Base-by-base conservation (phyloP, 2,113 vertebrate genomes). In the Mus spicilegus region DNA sequence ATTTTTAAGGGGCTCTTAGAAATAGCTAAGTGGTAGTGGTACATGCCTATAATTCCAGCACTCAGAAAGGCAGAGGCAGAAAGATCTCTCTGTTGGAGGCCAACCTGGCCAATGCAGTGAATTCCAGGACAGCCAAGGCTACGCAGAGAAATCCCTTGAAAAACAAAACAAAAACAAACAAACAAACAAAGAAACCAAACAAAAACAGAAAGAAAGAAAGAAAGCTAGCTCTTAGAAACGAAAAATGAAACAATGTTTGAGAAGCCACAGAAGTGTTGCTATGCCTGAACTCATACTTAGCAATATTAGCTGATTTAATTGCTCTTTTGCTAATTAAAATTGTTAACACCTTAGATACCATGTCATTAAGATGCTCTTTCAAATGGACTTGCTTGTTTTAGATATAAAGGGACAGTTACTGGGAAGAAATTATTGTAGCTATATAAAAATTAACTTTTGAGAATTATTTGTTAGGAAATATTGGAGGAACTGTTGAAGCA, bases 401-500 rank as follows among this genome's bases (percentile, higher is more conserved):
- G 28, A 8, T 80, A 65, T 42, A 42, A 93, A 19, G 36, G 54
- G 36, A 42, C 28, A 86, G 10, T 90, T 73, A 28, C 28, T 80
- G 42, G 36, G 51, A 93, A 76, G 63, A 65, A 93, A 69, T 4
- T 24, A 49, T 58, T 77, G 33, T 72, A 46, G 51, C 5, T 42
- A 36, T 19, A 51, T 26, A 72, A 54, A 86, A 90, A 78, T 63
- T 42, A 42, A 42, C 42, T 54, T 85, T 69, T 61, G 51, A 22
- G 30, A 90, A 80, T 72, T 90, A 87, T 56, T 78, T 93, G 24
- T 63, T 75, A 87, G 73, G 39, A 92, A 95, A 69, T 14, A 36
- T 30, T 72, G 42, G 54, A 65, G 51, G 61, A 30, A 36, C 20
- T 72, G 16, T 30, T 54, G 20, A 81, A 92, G 26, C 36, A 67